A percentile compares a stretch with the other conserved stretches of the same genome.
phyloP scores from a whole-genome alignment of 2,113 vertebrate genomes.

The Clupea harengus region DNA sequence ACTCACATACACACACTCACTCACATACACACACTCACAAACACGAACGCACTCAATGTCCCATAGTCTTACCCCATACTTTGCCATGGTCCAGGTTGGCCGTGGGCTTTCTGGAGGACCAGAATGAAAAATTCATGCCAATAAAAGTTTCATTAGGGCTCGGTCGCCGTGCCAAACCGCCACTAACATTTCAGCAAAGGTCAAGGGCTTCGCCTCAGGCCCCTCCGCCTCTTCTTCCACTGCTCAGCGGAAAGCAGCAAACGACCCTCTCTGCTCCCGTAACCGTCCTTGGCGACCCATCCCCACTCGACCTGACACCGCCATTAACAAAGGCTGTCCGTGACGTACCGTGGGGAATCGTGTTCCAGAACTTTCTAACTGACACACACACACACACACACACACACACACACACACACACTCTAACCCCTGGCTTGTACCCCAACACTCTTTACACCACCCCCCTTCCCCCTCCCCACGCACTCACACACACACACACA shows the following conservation, averaged over 20 bases:
- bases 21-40: constrained; percentile 20
- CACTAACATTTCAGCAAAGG: constrained; percentile 55
- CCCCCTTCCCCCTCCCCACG: too few relatives aligned
- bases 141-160: constrained; percentile 55
- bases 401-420: background rate
- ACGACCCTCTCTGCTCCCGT: constrained; percentile 36
- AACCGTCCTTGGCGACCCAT: background rate
- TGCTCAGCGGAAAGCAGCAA: constrained; percentile 42
- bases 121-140: constrained; percentile 54
- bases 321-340: background rate
- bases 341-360: background rate
- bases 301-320: background rate
- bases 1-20: background rate
- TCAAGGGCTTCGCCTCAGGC: constrained; percentile 51
- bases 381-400: background rate
- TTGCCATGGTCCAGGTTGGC: constrained; percentile 44
- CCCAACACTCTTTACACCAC: background rate
- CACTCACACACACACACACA: background rate
- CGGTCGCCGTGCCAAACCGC: constrained; percentile 47
- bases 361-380: background rate
- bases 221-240: constrained; percentile 36
- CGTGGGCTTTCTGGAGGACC: constrained; percentile 42
- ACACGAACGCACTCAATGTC: constrained; percentile 7
- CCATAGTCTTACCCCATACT: background rate
- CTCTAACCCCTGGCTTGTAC: background rate